Conservation (phyloP, 2,797 vertebrate genomes). For the Cuculus canorus region DNA sequence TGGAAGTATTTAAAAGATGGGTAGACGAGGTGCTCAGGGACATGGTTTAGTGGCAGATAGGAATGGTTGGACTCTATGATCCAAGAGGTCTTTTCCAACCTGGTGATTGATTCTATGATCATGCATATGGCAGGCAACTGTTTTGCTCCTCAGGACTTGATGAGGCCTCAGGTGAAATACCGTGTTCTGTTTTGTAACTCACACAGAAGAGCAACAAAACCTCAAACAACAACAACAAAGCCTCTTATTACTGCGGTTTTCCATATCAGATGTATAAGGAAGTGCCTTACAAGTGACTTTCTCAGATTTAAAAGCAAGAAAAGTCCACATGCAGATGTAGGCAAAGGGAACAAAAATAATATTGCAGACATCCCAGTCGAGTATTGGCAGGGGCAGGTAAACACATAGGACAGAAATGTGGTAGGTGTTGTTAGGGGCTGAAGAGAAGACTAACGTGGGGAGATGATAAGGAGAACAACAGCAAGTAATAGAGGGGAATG, state of each 20-base stretch:
- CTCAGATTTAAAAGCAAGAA: neutral
- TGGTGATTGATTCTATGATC: too few relatives aligned
- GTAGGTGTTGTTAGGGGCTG: neutral
- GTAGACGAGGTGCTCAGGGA: too few relatives aligned
- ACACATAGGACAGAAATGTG: neutral
- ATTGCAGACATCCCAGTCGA: neutral
- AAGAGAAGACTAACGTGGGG: neutral
- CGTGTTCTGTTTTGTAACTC: neutral
- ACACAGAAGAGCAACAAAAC: too few relatives aligned
- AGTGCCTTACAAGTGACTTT: neutral
- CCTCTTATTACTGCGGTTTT: neutral
- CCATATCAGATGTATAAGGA: neutral
- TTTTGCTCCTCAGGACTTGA: neutral
- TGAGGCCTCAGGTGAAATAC: neutral
- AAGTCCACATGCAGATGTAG: fast-evolving
- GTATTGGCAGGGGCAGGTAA: neutral
- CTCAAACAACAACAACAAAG: too few relatives aligned
- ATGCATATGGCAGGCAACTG: neutral
- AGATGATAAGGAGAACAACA: neutral
- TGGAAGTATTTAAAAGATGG: too few relatives aligned
- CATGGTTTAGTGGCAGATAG: too few relatives aligned
- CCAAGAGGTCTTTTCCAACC: too few relatives aligned
- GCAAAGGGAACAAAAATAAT: neutral
- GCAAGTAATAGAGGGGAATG: neutral
- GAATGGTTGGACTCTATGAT: too few relatives aligned